Conservation (phyloP, 2,113 vertebrate species). For the Syngnathus typhle region DNA sequence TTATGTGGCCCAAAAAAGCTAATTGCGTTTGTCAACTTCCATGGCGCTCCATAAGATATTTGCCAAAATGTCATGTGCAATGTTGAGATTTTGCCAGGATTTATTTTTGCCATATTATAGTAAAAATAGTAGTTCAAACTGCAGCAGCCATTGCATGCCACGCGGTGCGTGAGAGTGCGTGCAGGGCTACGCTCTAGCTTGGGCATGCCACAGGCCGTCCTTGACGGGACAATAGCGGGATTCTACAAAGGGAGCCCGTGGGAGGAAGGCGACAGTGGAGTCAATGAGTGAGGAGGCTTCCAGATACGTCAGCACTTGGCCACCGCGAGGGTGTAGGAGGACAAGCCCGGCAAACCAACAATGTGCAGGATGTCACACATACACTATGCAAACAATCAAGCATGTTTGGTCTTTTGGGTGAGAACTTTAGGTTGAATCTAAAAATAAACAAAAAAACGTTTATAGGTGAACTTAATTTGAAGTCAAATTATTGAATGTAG, state of each 20-base stretch:
- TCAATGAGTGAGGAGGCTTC: slow-evolving; percentile 75
- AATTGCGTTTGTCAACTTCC: too few relatives aligned
- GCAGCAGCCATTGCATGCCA: not conserved
- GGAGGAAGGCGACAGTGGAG: slow-evolving; percentile 70
- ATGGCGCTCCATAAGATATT: too few relatives aligned
- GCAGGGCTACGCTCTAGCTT: slow-evolving; percentile 46
- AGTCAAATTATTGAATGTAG: too few relatives aligned
- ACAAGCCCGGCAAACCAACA: slow-evolving; percentile 49
- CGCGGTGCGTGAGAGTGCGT: slow-evolving; percentile 15
- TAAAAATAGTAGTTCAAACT: too few relatives aligned
- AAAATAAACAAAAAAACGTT: too few relatives aligned
- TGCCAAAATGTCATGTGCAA: too few relatives aligned
- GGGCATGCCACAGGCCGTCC: slow-evolving; percentile 42
- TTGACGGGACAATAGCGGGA: slow-evolving; percentile 65
- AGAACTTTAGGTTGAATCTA: too few relatives aligned
- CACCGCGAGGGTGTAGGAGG: slow-evolving; percentile 66
- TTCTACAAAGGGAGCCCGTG: slow-evolving; percentile 61
- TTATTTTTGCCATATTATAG: too few relatives aligned
- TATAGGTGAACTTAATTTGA: too few relatives aligned
- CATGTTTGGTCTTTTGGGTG: not conserved
- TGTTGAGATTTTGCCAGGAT: too few relatives aligned
- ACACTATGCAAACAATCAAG: slow-evolving; percentile 35
- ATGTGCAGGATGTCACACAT: slow-evolving; percentile 50
- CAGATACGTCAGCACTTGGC: slow-evolving; percentile 66
- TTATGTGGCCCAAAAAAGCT: too few relatives aligned